phyloP scores from a whole-genome alignment of 2,888 invertebrate genomes.

The Amblyjoppa proteus region DNA sequence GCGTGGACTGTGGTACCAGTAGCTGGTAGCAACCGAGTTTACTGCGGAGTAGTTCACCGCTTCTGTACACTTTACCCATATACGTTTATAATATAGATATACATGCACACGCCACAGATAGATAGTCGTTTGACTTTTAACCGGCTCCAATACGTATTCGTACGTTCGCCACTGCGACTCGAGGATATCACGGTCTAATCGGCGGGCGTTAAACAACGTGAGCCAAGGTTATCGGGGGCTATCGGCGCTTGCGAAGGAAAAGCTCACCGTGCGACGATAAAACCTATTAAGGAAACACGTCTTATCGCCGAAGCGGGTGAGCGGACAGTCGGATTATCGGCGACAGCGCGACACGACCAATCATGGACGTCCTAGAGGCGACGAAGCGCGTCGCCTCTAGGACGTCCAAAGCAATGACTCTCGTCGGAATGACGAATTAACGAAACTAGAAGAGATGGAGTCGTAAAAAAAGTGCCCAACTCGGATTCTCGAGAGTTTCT shows the following conservation, averaged over 20 bases:
- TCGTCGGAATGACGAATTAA: not conserved
- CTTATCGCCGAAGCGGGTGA: not conserved
- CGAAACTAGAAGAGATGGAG: not conserved
- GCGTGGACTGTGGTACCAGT: conserved; percentile 54
- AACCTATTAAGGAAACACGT: conserved; percentile 25
- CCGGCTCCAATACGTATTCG: conserved; percentile 16
- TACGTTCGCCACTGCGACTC: conserved; percentile 42
- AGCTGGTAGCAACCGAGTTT: conserved; percentile 22
- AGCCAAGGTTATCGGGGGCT: conserved; percentile 66
- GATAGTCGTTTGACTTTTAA: conserved; percentile 12
- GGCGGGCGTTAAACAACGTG: conserved; percentile 72
- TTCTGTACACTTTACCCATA: conserved; percentile 22
- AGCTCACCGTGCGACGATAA: conserved; percentile 54
- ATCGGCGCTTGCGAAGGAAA: conserved; percentile 56
- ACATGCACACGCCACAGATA: conserved; percentile 12
- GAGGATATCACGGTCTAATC: conserved; percentile 75
- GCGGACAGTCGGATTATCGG: not conserved
- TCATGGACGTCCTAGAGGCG: no score
- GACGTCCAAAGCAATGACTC: not conserved
- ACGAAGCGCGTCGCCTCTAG: not conserved
- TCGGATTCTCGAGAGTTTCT: conserved; percentile 30
- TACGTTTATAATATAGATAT: conserved; percentile 8
- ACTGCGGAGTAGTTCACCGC: conserved; percentile 37
- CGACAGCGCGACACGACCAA: not conserved
- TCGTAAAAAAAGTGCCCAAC: conserved; percentile 2